Evolutionary conservation across 92 coral and sea anemone species (phyloP).

Genomic region (Zoanthus solanderi): DNA sequence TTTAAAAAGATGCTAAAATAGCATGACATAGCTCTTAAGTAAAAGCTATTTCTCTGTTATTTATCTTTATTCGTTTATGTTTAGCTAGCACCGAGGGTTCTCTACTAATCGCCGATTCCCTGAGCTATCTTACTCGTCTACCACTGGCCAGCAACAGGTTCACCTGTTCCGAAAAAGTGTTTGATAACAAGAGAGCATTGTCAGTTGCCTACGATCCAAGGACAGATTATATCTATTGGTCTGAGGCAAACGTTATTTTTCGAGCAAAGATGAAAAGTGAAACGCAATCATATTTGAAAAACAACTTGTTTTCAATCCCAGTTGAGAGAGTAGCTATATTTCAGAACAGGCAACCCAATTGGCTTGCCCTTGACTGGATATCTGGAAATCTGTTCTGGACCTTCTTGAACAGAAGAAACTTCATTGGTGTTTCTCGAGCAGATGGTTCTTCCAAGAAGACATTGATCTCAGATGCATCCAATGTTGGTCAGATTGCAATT

Average conservation of each 20-base stretch:
- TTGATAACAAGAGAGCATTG: constrained; percentile 48
- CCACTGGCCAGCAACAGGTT: constrained; percentile 15
- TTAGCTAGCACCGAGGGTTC: neutral
- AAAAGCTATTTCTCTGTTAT: neutral
- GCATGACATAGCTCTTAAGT: too few relatives aligned
- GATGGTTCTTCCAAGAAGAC: constrained; percentile 38
- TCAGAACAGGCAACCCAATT: neutral
- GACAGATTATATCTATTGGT: constrained; percentile 65
- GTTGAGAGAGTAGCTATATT: neutral
- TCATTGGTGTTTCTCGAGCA: constrained; percentile 24
- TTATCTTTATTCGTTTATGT: neutral
- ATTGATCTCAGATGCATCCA: constrained; percentile 19
- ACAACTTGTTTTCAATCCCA: neutral
- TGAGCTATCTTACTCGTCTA: neutral
- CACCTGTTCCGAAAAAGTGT: neutral
- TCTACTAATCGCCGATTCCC: constrained; percentile 13
- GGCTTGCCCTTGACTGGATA: constrained; percentile 31
- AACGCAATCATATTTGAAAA: neutral
- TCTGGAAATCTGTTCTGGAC: constrained; percentile 31
- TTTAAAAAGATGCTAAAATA: too few relatives aligned
- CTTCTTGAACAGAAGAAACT: neutral
- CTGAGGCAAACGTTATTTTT: constrained; percentile 34
- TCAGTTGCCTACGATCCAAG: constrained; percentile 60
- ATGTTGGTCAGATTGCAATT: constrained; percentile 22
- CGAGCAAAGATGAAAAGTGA: neutral